Evolutionary conservation across 2,888 invertebrate species (phyloP), one percentile per base, ranked within the genome.

Genomic region (Cryptus viduatorius): DNA sequence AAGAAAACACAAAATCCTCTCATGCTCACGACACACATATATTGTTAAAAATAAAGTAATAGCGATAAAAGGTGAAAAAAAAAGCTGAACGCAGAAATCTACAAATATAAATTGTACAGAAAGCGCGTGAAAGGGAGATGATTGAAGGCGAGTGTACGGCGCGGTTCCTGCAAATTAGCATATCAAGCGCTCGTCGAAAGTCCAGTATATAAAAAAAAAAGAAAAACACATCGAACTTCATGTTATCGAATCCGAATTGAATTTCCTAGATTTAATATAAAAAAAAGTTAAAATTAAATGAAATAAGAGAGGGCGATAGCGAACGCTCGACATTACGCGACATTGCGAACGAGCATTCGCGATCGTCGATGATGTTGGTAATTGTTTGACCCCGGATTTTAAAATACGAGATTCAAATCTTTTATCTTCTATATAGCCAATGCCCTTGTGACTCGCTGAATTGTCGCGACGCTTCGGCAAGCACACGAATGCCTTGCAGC

Each of bases 221-320:
- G 37, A 67, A 56, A 83, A 76, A 50, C 72, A 86, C 87, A 87
- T 87, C 87, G 86, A 87, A 87, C 78, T 79, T 79, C 76, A 75
- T 81, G 83, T 83, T 85, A 87, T 85, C 79, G 68, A 85, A 83
- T 83, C 86, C 87, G 85, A 85, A 87, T 86, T 82, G 80, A 87
- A 87, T 82, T 86, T 73, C 84, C 86, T 82, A 77, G 86, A 69
- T 84, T 69, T 77, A 79, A 75, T 44, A 12, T 44, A 46, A 19
- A 14, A n/a, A 37, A 37, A 8, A 37, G 73, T 86, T 87, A 84
- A 77, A 87, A 69, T 84, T 69, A 79, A 79, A 69, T 44, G n/a
- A 53, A 46, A 19, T 19, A 19, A 79, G 42, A 69, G 53, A 31
- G 4, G 53, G 31, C 8, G 65, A 73, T 72, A 56, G 67, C 31